These are phyloP conservation scores for Lagopus leucura DNA, from an alignment of 2,113 vertebrate species.

Conservation along the genomic window DNA sequence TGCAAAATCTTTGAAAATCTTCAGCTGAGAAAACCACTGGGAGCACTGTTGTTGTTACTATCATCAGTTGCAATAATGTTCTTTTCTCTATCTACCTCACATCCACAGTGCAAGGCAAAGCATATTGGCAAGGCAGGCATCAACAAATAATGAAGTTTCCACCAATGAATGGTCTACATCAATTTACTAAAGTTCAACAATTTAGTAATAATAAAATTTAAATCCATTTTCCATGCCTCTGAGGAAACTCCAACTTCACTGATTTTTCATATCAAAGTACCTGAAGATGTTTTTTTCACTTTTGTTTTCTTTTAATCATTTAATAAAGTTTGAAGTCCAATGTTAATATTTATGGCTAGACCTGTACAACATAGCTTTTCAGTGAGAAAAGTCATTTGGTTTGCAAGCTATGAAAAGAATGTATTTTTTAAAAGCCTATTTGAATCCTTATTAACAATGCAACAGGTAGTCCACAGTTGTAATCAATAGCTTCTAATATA, in stretches of 20 bases:
- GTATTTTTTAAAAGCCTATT: not conserved
- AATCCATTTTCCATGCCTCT: not conserved
- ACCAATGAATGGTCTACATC: not conserved
- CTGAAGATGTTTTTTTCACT: not conserved
- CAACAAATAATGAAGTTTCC: not conserved
- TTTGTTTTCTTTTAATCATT: not conserved
- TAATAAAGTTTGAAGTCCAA: not conserved
- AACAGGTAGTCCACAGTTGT: not conserved
- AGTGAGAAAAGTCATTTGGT: not conserved
- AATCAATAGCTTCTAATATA: slow-evolving; percentile 20
- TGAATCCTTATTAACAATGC: slow-evolving; percentile 11
- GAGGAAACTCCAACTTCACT: not conserved
- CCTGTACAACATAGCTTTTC: not conserved
- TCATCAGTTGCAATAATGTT: not conserved
- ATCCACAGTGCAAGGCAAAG: not conserved
- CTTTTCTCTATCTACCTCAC: not conserved
- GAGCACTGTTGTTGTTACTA: not conserved
- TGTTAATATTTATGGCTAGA: not conserved
- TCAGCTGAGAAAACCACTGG: not conserved
- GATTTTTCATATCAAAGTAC: not conserved
- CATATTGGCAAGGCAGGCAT: not conserved
- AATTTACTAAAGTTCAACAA: not conserved
- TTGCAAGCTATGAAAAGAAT: not conserved
- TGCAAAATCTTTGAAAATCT: not conserved
- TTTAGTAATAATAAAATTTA: not conserved